phyloP scores from a whole-genome alignment of 2,113 vertebrate genomes.

The Phylloscopus whistleri region DNA sequence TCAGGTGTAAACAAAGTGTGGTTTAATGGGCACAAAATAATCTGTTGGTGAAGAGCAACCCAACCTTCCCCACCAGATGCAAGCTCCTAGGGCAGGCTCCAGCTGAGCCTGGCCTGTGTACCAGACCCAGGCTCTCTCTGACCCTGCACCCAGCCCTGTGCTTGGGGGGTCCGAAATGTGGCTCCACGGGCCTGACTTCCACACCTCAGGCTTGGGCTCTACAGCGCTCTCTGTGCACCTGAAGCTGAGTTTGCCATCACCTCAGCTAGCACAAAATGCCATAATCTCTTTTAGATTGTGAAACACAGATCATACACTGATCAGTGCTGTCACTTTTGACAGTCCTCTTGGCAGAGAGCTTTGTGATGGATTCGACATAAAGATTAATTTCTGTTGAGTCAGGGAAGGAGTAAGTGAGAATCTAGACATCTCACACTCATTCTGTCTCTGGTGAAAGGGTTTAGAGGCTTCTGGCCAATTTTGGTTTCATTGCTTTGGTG shows the following conservation, averaged over 20 bases:
- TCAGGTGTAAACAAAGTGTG: not conserved
- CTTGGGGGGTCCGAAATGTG: not conserved
- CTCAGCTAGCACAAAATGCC: not conserved
- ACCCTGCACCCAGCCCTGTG: fast-evolving
- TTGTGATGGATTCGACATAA: not conserved
- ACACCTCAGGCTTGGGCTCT: not conserved
- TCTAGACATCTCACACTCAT: not conserved
- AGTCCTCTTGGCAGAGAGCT: not conserved
- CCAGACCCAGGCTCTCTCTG: fast-evolving
- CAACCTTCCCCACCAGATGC: not conserved
- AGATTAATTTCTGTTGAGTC: not conserved
- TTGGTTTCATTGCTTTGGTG: not conserved
- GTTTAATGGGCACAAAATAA: not conserved
- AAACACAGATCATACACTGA: not conserved
- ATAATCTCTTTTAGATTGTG: not conserved
- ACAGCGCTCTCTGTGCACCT: fast-evolving
- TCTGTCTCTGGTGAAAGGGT: not conserved
- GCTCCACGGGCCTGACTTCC: fast-evolving
- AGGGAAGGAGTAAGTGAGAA: not conserved
- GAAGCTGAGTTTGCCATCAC: fast-evolving
- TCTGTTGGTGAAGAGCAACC: not conserved
- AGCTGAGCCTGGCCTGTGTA: not conserved
- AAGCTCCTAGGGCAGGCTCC: not conserved
- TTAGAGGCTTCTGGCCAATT: not conserved
- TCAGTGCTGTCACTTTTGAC: not conserved